Evolutionary conservation across 2,113 vertebrate species (phyloP).

Genomic region (Hypanus sabinus): DNA sequence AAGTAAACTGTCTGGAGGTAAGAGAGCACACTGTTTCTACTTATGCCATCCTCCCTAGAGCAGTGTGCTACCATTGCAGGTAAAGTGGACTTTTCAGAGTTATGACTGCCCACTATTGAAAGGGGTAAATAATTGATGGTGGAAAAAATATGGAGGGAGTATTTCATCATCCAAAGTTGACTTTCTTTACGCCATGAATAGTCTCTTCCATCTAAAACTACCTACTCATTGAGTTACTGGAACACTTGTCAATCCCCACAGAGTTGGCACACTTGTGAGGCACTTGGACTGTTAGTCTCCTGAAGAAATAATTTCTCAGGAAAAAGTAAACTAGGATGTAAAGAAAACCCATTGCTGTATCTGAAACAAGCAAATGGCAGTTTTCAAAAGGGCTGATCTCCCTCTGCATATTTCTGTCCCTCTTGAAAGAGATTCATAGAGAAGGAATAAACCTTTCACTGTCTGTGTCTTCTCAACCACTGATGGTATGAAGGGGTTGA

Average conservation of each 20-base stretch:
- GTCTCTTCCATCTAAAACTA: too few relatives aligned
- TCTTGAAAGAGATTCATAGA: neutral
- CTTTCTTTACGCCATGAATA: neutral
- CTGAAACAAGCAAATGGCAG: neutral
- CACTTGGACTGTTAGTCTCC: neutral
- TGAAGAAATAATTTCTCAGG: neutral
- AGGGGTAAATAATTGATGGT: neutral
- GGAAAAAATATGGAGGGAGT: neutral
- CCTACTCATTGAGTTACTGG: neutral
- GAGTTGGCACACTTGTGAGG: neutral
- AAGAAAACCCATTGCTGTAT: neutral
- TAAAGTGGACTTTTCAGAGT: neutral
- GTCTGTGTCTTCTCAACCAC: slow-evolving; percentile 19
- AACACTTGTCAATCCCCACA: neutral
- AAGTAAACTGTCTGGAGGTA: neutral
- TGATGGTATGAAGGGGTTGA: slow-evolving; percentile 13
- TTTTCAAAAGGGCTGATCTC: neutral
- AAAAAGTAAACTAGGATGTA: neutral
- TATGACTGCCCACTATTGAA: neutral
- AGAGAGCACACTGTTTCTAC: neutral
- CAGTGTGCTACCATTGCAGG: neutral
- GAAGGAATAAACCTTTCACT: slow-evolving; percentile 15
- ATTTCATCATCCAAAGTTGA: neutral
- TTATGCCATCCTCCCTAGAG: neutral
- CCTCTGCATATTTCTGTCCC: neutral